Evolutionary conservation across 2,113 vertebrate genomes (phyloP), one percentile per base, ranked within the genome.

Genomic region (Tragelaphus buxtoni): DNA sequence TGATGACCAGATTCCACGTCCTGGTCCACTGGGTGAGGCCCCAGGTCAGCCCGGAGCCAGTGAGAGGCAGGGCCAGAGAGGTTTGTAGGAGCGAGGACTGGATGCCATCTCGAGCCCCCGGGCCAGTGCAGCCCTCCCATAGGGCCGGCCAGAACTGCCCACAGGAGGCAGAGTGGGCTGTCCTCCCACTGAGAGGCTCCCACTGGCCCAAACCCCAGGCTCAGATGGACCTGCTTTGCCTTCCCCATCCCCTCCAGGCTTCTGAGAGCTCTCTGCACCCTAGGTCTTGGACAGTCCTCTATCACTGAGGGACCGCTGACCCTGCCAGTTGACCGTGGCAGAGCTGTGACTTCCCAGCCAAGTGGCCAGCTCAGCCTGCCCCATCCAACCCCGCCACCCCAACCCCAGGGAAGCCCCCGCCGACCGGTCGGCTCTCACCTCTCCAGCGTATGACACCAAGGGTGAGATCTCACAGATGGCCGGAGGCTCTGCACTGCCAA

Each of bases 391-490:
- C 13, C 1, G 1, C 69, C 9, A 16, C 8, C 83, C 81, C 13
- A 3, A 87, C 7, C 45, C 76, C 26, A 45, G 24, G 20, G 30
- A 32, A n/a, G 18, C 9, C 65, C 69, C 7, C 1, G 5, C 0
- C 11, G n/a, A 32, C 7, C 0, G 0, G 30, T 14, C 0, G 0
- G 13, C 47, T 85, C 99, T 99, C 96, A 99, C 99, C 99, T 99
- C 99, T 98, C 99, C 99, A 85, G 99, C 99, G 93, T 99, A 99
- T 12, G 99, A 99, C 45, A 99, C 98, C 86, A 99, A 97, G 0
- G 99, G 99, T 5, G 99, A 99, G 96, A 99, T 99, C 98, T 99
- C 99, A 97, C 99, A 99, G 28, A 99, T 65, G 7, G 98, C 99
- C 0, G 98, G 99, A 60, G 98, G 98, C 45, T 98, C 98, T 92